Conservation (phyloP, 1,140 invertebrate species). For the Brachionus calyciflorus region DNA sequence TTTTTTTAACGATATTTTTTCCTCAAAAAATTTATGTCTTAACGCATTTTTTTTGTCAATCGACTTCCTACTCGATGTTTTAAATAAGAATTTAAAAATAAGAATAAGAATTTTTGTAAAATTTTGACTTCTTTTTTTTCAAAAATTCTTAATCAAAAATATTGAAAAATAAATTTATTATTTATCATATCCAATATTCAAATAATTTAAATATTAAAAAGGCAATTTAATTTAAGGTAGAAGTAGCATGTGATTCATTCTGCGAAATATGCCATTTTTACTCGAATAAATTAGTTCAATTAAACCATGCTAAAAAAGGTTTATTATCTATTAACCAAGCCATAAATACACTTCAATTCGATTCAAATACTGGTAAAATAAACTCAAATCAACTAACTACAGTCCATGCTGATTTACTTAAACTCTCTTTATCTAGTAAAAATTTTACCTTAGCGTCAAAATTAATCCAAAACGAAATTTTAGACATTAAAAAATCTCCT, state of each 20-base stretch:
- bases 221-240: not conserved
- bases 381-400: constrained; percentile 74
- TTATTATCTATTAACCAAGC: not conserved
- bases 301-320: constrained; percentile 6
- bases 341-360: constrained; percentile 21
- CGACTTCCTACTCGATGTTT: no score
- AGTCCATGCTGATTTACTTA: constrained; percentile 75
- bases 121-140: no score
- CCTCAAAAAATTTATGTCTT: no score
- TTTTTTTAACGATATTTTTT: no score
- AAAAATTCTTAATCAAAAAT: no score
- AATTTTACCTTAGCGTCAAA: constrained; percentile 85
- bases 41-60: no score
- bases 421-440: constrained; percentile 80
- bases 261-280: constrained; percentile 39
- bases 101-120: no score
- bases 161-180: no score
- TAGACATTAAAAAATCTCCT: constrained; percentile 80
- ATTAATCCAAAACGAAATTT: constrained; percentile 84
- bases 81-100: no score
- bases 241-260: not conserved
- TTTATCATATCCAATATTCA: no score
- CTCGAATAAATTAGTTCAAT: constrained; percentile 13
- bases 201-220: no score
- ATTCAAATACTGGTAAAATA: not conserved